phyloP scores from a whole-genome alignment of 1,140 invertebrate genomes.

The Conopomorpha cramerella region DNA sequence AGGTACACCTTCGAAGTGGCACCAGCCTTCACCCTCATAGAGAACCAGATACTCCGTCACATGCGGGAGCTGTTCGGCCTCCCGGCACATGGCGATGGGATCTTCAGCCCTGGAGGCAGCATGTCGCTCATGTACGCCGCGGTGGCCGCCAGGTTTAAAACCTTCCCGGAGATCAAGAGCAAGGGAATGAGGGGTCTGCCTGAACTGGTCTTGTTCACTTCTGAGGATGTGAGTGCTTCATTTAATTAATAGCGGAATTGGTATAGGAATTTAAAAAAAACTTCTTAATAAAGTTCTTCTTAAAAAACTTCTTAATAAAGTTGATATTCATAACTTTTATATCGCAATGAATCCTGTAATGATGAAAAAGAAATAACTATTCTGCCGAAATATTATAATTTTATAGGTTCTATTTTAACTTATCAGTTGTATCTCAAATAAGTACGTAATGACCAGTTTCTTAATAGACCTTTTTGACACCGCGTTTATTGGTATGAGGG shows the following conservation, averaged over 20 bases:
- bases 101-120: slow-evolving; percentile 83
- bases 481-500: too few species aligned
- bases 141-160: slow-evolving; percentile 74
- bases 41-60: slow-evolving; percentile 66
- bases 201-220: slow-evolving; percentile 71
- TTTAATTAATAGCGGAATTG: background rate
- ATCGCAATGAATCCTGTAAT: too few species aligned
- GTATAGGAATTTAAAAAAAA: too few species aligned
- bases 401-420: too few species aligned
- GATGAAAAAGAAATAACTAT: background rate
- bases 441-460: too few species aligned
- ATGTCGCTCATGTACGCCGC: slow-evolving; percentile 84
- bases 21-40: slow-evolving; percentile 75
- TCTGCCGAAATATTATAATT: too few species aligned
- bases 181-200: slow-evolving; percentile 66
- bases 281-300: too few species aligned
- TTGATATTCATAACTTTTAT: too few species aligned
- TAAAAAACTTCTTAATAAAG: too few species aligned
- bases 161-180: slow-evolving; percentile 75
- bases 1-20: slow-evolving; percentile 82
- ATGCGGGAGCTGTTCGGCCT: slow-evolving; percentile 72
- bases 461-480: too few species aligned
- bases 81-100: slow-evolving; percentile 68
- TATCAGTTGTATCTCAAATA: too few species aligned
- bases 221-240: slow-evolving; percentile 68